These are phyloP conservation scores for Machimus atricapillus DNA, from an alignment of 2,888 invertebrate genomes.

Conservation along the genomic window DNA sequence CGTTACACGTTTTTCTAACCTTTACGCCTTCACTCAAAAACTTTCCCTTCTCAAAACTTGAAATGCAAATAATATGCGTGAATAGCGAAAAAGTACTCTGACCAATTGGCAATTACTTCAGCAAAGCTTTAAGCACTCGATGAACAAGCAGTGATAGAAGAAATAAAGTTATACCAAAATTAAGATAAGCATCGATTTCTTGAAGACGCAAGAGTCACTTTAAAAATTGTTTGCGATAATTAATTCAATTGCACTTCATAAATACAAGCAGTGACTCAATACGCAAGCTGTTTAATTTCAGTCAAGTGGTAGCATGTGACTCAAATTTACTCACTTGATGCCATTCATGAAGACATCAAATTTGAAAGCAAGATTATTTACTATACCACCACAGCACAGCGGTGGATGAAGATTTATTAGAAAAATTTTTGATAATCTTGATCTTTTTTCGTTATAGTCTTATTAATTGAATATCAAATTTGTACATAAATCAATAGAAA, in stretches of 20 bases:
- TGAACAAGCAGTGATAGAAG: neutral
- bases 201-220: neutral
- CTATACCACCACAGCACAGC: neutral
- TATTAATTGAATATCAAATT: neutral
- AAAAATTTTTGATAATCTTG: neutral
- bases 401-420: neutral
- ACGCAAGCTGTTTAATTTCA: neutral
- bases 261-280: neutral
- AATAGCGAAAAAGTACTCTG: neutral
- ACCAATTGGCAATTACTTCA: neutral
- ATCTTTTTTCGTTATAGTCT: neutral
- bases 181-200: neutral
- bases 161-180: neutral
- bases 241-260: neutral
- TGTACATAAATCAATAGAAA: neutral
- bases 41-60: neutral
- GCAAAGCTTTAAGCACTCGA: neutral
- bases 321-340: neutral
- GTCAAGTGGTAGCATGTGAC: neutral
- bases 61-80: neutral
- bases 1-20: neutral
- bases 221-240: neutral
- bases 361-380: neutral
- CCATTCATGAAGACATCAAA: neutral
- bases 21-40: neutral